Conservation (phyloP, 2,113 vertebrate species). For the Neotoma lepida region DNA sequence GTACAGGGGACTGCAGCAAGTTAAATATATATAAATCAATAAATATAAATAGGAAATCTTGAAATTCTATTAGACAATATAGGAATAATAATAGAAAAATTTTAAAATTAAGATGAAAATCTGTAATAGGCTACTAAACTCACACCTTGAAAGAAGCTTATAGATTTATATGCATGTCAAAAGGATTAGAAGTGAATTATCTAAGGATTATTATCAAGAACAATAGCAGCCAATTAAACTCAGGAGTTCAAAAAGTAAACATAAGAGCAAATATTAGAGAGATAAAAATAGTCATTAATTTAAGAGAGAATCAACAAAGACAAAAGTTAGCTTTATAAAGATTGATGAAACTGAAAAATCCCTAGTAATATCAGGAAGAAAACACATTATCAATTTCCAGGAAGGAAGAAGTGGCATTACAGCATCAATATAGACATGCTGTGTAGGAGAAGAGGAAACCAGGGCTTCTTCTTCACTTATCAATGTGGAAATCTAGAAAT, state of each 20-base stretch:
- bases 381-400: neutral
- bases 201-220: neutral
- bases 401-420: neutral
- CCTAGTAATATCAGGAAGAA: neutral
- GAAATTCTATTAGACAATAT: neutral
- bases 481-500: neutral
- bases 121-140: neutral
- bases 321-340: neutral
- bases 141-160: neutral
- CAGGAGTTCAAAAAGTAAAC: neutral
- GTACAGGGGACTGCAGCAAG: neutral
- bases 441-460: neutral
- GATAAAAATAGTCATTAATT: neutral
- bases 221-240: neutral
- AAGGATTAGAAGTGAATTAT: neutral
- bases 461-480: neutral
- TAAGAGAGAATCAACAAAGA: neutral
- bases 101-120: slow-evolving; percentile 16
- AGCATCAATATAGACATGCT: neutral
- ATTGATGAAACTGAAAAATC: neutral
- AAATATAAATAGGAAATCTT: neutral
- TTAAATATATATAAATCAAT: too few relatives aligned
- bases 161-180: neutral
- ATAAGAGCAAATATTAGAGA: neutral
- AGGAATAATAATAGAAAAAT: slow-evolving; percentile 4